Evolutionary conservation across 1,140 invertebrate genomes (phyloP).

Genomic region (Micrasema longulum): DNA sequence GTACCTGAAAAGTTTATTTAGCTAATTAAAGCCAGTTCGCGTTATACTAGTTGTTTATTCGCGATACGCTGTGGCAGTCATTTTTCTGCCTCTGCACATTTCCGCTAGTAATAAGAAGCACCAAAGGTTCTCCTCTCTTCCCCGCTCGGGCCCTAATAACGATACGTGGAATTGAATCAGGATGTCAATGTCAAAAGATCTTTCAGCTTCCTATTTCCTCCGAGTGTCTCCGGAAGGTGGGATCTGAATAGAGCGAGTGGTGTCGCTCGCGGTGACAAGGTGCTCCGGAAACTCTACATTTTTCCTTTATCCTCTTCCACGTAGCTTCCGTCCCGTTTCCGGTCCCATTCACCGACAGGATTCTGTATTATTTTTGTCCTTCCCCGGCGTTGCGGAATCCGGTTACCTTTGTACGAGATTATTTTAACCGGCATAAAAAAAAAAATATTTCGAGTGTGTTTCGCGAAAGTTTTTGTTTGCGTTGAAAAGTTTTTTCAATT

Average conservation of each 20-base stretch:
- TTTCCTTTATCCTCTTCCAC: not conserved
- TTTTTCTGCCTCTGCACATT: too few relatives aligned
- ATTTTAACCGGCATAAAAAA: too few relatives aligned
- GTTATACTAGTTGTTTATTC: too few relatives aligned
- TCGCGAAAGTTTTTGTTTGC: too few relatives aligned
- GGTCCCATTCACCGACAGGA: not conserved
- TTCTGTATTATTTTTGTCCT: not conserved
- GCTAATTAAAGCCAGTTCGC: too few relatives aligned
- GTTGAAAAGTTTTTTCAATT: too few relatives aligned
- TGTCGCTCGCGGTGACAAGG: conserved; percentile 6
- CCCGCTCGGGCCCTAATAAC: not conserved
- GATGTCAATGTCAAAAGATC: not conserved
- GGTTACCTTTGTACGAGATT: not conserved
- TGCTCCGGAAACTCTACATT: not conserved
- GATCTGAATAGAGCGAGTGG: not conserved
- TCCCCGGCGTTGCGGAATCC: not conserved
- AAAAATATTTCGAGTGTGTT: too few relatives aligned
- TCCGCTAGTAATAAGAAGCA: too few relatives aligned
- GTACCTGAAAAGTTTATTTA: too few relatives aligned
- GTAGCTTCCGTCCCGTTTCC: conserved; percentile 17
- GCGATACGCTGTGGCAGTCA: too few relatives aligned
- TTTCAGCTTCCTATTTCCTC: too few relatives aligned
- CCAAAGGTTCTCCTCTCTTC: too few relatives aligned
- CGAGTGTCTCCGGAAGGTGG: not conserved
- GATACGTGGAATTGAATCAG: not conserved